A percentile compares a stretch with the other conserved stretches of the same genome.
Conservation (phyloP, 2,797 vertebrate species). For the Typhlichthys subterraneus region DNA sequence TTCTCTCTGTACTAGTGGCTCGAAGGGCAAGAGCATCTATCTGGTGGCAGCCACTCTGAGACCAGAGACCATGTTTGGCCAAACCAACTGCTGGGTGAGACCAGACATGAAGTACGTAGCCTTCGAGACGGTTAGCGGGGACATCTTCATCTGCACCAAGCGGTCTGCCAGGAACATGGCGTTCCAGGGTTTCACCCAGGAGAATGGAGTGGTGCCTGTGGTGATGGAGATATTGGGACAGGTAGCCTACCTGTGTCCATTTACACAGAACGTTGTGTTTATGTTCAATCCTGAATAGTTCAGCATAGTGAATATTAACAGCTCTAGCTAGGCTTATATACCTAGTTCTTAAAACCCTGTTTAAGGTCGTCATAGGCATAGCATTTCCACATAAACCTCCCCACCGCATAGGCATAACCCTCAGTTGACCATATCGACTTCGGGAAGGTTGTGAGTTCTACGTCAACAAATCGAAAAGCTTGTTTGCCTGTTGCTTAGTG, state of each 20-base stretch:
- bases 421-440: too few species aligned
- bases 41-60: slow-evolving; percentile 94
- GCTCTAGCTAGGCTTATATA: too few species aligned
- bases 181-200: slow-evolving; percentile 92
- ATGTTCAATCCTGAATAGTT: too few species aligned
- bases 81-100: slow-evolving; percentile 97
- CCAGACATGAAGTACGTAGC: slow-evolving; percentile 95
- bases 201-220: slow-evolving; percentile 88
- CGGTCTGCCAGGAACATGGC: slow-evolving; percentile 96
- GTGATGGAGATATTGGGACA: slow-evolving; percentile 94
- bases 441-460: too few species aligned
- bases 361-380: too few species aligned
- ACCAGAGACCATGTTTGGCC: slow-evolving; percentile 98
- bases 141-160: slow-evolving; percentile 89
- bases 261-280: too few species aligned
- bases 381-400: too few species aligned
- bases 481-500: too few species aligned
- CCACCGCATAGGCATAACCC: too few species aligned
- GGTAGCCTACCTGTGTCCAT: slow-evolving; percentile 67
- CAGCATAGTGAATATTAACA: too few species aligned
- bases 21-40: slow-evolving; percentile 90
- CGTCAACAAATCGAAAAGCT: too few species aligned
- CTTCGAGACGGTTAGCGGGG: slow-evolving; percentile 85
- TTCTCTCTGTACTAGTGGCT: slow-evolving; percentile 69
- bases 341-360: too few species aligned